Evolutionary conservation across 2,888 invertebrate genomes (phyloP).

Genomic region (Philereme vetulata): DNA sequence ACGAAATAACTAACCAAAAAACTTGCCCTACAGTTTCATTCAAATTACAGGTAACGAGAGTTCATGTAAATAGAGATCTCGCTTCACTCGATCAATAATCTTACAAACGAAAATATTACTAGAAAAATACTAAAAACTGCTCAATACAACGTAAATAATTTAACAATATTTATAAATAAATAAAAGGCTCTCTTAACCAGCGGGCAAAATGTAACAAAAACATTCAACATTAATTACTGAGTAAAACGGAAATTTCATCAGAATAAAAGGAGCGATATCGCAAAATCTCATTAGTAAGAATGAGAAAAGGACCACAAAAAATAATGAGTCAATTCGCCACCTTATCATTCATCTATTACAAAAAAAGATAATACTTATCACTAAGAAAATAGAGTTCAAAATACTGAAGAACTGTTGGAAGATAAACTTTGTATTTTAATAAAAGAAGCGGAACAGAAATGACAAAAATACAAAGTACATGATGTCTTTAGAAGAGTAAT

Average conservation of each 20-base stretch:
- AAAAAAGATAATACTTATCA: conserved; percentile 25
- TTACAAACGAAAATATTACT: too few relatives aligned
- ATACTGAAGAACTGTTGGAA: not conserved
- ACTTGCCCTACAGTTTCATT: too few relatives aligned
- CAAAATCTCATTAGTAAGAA: conserved; percentile 66
- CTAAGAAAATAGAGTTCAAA: conserved; percentile 3
- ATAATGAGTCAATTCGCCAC: conserved; percentile 58
- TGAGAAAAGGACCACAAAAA: conserved; percentile 64
- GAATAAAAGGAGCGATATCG: conserved; percentile 51
- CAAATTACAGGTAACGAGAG: too few relatives aligned
- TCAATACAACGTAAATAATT: not conserved
- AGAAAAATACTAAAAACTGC: too few relatives aligned
- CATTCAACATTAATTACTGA: conserved; percentile 52
- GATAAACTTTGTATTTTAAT: conserved; percentile 38
- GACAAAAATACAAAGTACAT: conserved; percentile 35
- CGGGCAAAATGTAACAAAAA: conserved; percentile 39
- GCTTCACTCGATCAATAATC: too few relatives aligned
- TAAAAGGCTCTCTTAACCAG: conserved; percentile 1
- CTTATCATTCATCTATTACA: conserved; percentile 6
- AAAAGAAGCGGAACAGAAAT: conserved; percentile 36
- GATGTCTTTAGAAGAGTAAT: conserved; percentile 31
- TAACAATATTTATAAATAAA: conserved; percentile 1
- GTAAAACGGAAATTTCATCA: conserved; percentile 52
- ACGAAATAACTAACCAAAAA: too few relatives aligned
- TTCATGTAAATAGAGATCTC: too few relatives aligned